A percentile compares a stretch with the other conserved stretches of the same genome.
Evolutionary conservation across 2,888 invertebrate species (phyloP).

Genomic region (Parasteatoda lunata): DNA sequence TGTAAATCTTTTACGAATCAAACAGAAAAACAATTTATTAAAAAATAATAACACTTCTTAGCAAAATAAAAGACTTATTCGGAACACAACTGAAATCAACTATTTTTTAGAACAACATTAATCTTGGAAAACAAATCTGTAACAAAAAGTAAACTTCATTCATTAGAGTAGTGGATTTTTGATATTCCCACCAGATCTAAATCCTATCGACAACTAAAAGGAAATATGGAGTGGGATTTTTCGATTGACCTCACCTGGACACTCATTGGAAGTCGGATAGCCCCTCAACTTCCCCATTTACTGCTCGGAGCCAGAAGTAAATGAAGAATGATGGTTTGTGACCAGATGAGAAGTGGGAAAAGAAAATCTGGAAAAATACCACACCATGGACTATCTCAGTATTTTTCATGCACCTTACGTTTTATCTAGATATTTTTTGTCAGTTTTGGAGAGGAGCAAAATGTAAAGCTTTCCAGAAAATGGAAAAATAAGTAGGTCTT

Average conservation of each 20-base stretch:
- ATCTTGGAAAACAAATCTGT: background rate
- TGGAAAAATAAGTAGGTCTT: slow-evolving; percentile 62
- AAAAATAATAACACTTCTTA: background rate
- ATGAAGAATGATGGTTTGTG: slow-evolving; percentile 62
- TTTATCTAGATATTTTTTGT: slow-evolving; percentile 18
- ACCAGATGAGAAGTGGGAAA: slow-evolving; percentile 56
- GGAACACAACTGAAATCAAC: no score
- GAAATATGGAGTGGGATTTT: slow-evolving; percentile 35
- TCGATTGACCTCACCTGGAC: slow-evolving; percentile 47
- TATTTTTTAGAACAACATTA: no score
- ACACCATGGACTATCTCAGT: slow-evolving; percentile 38
- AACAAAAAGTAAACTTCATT: slow-evolving; percentile 19
- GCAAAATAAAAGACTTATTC: no score
- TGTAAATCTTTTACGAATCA: background rate
- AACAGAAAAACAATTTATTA: background rate
- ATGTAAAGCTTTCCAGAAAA: slow-evolving; percentile 63
- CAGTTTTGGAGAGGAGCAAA: slow-evolving; percentile 39
- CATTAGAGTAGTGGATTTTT: slow-evolving; percentile 28
- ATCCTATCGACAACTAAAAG: slow-evolving; percentile 29
- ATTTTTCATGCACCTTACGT: slow-evolving; percentile 32
- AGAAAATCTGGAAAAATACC: slow-evolving; percentile 54
- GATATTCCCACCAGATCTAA: slow-evolving; percentile 16
- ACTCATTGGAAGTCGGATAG: slow-evolving; percentile 38
- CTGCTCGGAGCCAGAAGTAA: slow-evolving; percentile 34
- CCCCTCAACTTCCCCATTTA: background rate